phyloP scores from a whole-genome alignment of 2,888 invertebrate genomes.

The Torymus texanus region DNA sequence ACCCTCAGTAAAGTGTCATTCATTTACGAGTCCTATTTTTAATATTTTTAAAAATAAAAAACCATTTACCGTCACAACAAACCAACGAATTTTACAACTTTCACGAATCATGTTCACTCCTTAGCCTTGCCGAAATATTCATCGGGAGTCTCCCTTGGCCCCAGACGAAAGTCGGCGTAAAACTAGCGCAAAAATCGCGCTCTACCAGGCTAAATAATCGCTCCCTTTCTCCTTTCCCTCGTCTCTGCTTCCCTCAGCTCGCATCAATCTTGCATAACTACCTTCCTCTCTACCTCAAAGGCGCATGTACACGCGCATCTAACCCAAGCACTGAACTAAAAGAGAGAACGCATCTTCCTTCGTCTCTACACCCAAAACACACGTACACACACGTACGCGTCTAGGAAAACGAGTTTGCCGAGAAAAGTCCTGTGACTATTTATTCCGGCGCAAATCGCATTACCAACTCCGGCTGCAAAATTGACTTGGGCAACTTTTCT shows the following conservation, averaged over 20 bases:
- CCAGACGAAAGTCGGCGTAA: slow-evolving; percentile 2
- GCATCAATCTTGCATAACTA: slow-evolving; percentile 42
- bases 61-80: too few relatives aligned
- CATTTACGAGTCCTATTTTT: too few relatives aligned
- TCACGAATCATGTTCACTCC: too few relatives aligned
- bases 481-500: slow-evolving; percentile 75
- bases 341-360: slow-evolving; percentile 2
- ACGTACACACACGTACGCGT: too few relatives aligned
- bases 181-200: not conserved
- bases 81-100: too few relatives aligned
- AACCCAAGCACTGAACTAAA: not conserved
- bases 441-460: slow-evolving; percentile 75
- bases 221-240: not conserved
- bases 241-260: not conserved
- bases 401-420: slow-evolving; percentile 50
- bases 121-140: too few relatives aligned
- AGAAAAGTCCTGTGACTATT: slow-evolving; percentile 64
- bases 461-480: slow-evolving; percentile 75
- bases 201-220: slow-evolving; percentile 31
- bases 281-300: slow-evolving; percentile 12
- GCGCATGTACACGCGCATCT: too few relatives aligned
- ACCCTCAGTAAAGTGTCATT: too few relatives aligned
- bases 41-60: too few relatives aligned
- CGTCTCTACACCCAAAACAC: not conserved
- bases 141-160: too few relatives aligned